Evolutionary conservation across 2,888 invertebrate species (phyloP).

Genomic region (Phymatocera aterrima): DNA sequence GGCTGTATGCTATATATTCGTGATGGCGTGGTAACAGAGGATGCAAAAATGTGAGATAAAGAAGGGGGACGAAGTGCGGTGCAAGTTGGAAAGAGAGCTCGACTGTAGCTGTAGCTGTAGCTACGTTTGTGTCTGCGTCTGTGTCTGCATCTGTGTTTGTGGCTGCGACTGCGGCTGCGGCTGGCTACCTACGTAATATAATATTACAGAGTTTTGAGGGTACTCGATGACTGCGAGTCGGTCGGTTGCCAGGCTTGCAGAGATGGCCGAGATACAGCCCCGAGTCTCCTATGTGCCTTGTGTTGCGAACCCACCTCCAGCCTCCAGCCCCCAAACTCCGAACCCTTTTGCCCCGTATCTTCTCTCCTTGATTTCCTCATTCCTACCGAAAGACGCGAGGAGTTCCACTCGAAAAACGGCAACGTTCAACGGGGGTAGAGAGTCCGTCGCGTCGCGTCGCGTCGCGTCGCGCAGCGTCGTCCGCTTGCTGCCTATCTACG

Average conservation of each 20-base stretch:
- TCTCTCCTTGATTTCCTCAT: conserved; percentile 41
- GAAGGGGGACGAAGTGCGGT: background rate
- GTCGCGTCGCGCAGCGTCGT: too few relatives aligned
- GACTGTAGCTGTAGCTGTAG: too few relatives aligned
- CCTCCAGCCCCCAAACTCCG: too few relatives aligned
- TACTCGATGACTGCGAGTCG: conserved; percentile 63
- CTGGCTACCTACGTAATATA: conserved; percentile 67
- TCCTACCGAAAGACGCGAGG: conserved; percentile 9
- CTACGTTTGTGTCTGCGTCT: too few relatives aligned
- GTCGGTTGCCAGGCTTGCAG: conserved; percentile 68
- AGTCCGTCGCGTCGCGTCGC: background rate
- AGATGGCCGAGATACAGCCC: conserved; percentile 70
- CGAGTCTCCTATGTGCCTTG: conserved; percentile 38
- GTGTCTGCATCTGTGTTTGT: too few relatives aligned
- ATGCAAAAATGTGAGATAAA: background rate
- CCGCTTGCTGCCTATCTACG: background rate
- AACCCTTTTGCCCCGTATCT: conserved; percentile 49
- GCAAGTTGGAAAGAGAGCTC: background rate
- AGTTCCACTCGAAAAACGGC: conserved; percentile 69
- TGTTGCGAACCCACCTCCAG: conserved; percentile 25
- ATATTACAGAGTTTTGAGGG: conserved; percentile 62
- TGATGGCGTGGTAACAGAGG: background rate
- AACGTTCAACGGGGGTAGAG: conserved; percentile 55
- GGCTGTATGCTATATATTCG: background rate
- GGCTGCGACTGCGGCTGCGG: too few relatives aligned